Conservation (phyloP, 2,888 invertebrate species). For the Corythucha ciliata region DNA sequence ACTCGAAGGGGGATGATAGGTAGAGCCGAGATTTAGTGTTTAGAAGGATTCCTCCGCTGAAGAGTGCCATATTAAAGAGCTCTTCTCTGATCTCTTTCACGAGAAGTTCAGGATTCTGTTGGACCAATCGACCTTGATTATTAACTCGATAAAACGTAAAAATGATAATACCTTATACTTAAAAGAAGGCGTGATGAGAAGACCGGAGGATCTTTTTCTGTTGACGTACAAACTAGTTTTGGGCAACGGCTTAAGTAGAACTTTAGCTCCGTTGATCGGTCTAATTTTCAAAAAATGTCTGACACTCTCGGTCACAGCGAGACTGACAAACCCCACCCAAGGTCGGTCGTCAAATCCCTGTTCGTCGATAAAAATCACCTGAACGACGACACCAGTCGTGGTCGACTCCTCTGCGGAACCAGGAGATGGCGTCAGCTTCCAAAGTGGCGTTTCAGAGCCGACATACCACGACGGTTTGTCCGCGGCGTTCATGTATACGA, state of each 20-base stretch:
- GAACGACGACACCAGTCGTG: conserved; percentile 2
- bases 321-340: conserved; percentile 36
- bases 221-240: neutral
- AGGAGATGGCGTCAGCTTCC: conserved; percentile 9
- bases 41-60: conserved; percentile 18
- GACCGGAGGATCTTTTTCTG: neutral
- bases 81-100: conserved; percentile 11
- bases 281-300: conserved; percentile 48
- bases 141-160: neutral
- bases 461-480: neutral
- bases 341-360: neutral
- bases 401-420: neutral
- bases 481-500: conserved; percentile 18
- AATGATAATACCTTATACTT: neutral
- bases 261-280: conserved; percentile 50
- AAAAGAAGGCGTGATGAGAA: conserved; percentile 17
- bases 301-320: conserved; percentile 49
- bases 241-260: conserved; percentile 44
- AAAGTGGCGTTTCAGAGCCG: neutral
- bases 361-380: conserved; percentile 9
- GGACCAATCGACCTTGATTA: too few species aligned
- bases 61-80: conserved; percentile 11
- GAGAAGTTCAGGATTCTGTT: neutral
- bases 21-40: conserved; percentile 24
- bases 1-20: conserved; percentile 12